Percentiles rank a stretch among this genome's conserved stretches.
phyloP scores from a whole-genome alignment of 2,888 invertebrate species.

The Vesta saturnalis region DNA sequence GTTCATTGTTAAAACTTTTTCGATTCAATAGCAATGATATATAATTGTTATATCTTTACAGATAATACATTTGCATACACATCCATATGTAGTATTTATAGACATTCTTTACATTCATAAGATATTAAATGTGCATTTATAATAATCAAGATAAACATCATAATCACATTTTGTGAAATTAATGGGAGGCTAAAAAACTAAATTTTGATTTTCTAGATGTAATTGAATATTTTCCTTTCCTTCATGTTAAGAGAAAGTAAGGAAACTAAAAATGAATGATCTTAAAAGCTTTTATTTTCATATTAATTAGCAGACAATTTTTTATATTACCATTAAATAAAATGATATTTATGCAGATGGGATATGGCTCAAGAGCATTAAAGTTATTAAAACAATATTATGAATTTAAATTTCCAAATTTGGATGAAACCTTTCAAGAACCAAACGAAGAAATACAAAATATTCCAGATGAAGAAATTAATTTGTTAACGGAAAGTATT shows the following conservation, averaged over 20 bases:
- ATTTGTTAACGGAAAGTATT: constrained; percentile 76
- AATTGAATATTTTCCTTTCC: no score
- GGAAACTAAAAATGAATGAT: no score
- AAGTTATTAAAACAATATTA: constrained; percentile 89
- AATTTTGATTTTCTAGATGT: no score
- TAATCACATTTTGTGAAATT: no score
- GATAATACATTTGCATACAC: background rate
- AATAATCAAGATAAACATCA: no score
- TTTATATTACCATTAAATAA: background rate
- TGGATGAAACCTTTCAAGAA: constrained; percentile 67
- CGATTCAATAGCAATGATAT: no score
- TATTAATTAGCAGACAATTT: no score
- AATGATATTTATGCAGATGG: constrained; percentile 76
- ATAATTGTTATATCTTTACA: background rate
- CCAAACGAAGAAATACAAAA: constrained; percentile 63
- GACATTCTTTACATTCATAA: background rate
- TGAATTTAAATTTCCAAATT: constrained; percentile 77
- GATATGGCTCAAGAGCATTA: constrained; percentile 92
- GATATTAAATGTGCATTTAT: no score
- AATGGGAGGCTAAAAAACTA: no score
- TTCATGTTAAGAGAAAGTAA: no score
- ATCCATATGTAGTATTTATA: background rate
- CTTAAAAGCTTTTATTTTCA: no score
- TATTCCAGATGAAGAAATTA: constrained; percentile 68
- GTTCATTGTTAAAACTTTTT: background rate